Evolutionary conservation across 2,113 vertebrate genomes (phyloP).

Genomic region (Ptilonorhynchus violaceus): DNA sequence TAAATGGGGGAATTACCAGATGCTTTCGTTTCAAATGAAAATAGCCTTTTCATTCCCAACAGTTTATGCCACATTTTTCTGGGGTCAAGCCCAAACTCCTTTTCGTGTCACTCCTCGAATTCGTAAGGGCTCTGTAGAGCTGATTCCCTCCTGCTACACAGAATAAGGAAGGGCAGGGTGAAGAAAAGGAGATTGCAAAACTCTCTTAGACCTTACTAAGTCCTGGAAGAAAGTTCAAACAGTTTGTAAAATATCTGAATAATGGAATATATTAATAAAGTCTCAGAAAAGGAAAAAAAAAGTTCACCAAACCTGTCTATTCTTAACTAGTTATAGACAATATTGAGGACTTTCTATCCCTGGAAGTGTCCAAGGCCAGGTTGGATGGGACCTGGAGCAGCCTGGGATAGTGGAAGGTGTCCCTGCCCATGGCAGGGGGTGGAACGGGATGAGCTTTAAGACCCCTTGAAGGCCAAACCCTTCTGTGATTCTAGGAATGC

Average conservation of each 20-base stretch:
- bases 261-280: neutral
- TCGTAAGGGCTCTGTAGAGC: neutral
- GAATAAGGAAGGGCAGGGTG: rapidly evolving
- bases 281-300: neutral
- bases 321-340: too few species aligned
- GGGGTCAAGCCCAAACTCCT: rapidly evolving
- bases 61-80: neutral
- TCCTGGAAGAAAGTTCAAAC: neutral
- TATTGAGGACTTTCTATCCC: neutral
- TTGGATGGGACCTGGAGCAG: neutral
- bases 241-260: neutral
- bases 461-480: neutral
- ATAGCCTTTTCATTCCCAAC: neutral
- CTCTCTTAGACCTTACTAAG: neutral
- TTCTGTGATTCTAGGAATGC: neutral
- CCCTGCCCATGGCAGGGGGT: neutral
- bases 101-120: neutral
- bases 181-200: neutral
- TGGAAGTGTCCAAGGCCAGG: neutral
- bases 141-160: neutral
- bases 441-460: neutral
- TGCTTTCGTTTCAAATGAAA: neutral
- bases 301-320: neutral
- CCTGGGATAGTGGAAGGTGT: neutral
- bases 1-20: neutral